Conservation (phyloP, 2,888 invertebrate genomes). For the Euproctis similis region DNA sequence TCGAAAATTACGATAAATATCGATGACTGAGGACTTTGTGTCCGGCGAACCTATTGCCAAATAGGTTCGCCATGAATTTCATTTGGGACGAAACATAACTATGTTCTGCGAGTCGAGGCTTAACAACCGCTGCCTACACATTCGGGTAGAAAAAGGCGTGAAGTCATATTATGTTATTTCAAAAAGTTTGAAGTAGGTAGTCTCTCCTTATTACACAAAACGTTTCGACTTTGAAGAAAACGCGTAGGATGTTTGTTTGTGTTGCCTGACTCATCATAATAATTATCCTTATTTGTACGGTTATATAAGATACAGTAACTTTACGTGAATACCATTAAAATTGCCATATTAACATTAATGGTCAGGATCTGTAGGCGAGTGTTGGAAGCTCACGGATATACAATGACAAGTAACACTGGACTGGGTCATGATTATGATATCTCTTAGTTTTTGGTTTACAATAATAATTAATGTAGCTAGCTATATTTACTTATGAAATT, state of each 20-base stretch:
- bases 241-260: neutral
- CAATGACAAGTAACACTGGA: slow-evolving; percentile 15
- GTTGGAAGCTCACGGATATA: slow-evolving; percentile 16
- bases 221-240: no score
- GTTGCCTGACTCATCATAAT: neutral
- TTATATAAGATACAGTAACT: neutral
- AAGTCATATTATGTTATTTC: no score
- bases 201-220: no score
- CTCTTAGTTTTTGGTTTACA: slow-evolving; percentile 8
- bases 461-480: neutral
- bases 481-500: neutral
- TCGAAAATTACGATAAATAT: no score
- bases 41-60: no score
- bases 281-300: slow-evolving; percentile 1
- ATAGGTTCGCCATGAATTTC: no score
- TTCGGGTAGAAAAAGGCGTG: no score
- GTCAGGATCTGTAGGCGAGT: slow-evolving; percentile 22
- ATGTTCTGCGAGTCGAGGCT: no score
- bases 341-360: slow-evolving; percentile 12
- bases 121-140: no score
- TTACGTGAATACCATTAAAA: slow-evolving; percentile 1
- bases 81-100: no score
- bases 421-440: slow-evolving; percentile 21
- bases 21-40: no score
- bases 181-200: no score